Conservation (phyloP, 2,888 invertebrate genomes). For the Lottia scabra region DNA sequence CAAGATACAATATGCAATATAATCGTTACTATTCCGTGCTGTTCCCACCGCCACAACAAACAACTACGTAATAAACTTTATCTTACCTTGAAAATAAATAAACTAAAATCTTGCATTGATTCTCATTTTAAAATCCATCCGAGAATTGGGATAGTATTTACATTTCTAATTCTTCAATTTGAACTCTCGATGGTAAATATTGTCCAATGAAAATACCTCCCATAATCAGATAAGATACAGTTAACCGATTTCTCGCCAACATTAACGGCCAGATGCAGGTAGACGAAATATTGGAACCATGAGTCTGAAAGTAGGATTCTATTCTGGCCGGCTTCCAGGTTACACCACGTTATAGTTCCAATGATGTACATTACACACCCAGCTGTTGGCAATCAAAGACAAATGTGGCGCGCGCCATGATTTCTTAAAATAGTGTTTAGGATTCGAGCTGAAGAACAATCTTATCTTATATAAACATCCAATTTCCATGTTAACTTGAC, state of each 20-base stretch:
- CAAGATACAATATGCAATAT: too few species aligned
- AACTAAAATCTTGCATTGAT: too few species aligned
- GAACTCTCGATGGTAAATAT: too few species aligned
- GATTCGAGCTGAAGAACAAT: not conserved
- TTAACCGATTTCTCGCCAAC: not conserved
- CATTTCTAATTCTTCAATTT: too few species aligned
- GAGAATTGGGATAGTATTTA: too few species aligned
- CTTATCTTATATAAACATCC: not conserved
- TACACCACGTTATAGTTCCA: not conserved
- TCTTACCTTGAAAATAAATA: too few species aligned
- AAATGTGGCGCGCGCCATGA: constrained; percentile 1
- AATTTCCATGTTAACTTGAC: too few species aligned
- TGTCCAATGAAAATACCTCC: too few species aligned
- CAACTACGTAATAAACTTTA: too few species aligned
- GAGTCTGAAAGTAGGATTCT: constrained; percentile 2
- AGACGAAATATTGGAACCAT: not conserved
- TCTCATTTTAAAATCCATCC: too few species aligned
- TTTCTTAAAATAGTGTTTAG: not conserved
- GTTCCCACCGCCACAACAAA: too few species aligned
- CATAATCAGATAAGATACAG: not conserved
- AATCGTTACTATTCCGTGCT: too few species aligned
- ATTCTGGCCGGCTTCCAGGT: constrained; percentile 2
- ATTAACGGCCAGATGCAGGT: constrained; percentile 3
- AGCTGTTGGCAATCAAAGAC: constrained; percentile 1
- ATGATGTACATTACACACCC: not conserved